Evolutionary conservation across 2,888 invertebrate species (phyloP).

Genomic region (Hedychridium roseum): DNA sequence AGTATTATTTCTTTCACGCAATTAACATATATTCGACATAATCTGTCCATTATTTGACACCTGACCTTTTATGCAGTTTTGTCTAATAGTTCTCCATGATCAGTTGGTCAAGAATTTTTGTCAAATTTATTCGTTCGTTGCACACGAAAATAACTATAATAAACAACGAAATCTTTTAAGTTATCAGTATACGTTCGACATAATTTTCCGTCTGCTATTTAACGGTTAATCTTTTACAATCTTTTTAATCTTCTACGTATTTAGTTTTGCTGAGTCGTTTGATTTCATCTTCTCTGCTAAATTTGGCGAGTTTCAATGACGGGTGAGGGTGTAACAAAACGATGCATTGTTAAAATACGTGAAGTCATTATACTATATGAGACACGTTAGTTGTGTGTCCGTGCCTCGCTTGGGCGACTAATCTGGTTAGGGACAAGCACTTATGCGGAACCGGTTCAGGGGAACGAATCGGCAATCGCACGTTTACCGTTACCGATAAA

Average conservation of each 20-base stretch:
- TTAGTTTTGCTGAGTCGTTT: not conserved
- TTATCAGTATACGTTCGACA: too few relatives aligned
- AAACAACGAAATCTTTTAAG: too few relatives aligned
- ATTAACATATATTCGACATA: not conserved
- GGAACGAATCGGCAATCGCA: conserved; percentile 17
- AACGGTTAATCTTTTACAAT: not conserved
- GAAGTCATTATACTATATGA: too few relatives aligned
- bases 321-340: too few relatives aligned
- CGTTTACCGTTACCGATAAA: conserved; percentile 42
- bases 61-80: not conserved
- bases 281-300: not conserved
- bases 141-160: too few relatives aligned
- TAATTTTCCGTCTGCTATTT: too few relatives aligned
- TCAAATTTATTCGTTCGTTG: too few relatives aligned
- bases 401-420: too few relatives aligned
- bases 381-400: not conserved
- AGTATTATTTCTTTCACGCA: not conserved
- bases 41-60: not conserved
- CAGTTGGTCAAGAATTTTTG: too few relatives aligned
- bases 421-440: not conserved
- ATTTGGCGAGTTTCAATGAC: too few relatives aligned
- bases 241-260: not conserved
- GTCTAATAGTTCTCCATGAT: too few relatives aligned
- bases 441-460: conserved; percentile 21
- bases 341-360: too few relatives aligned